Conservation (phyloP, 2,113 vertebrate genomes). For the Pseudorhombus dupliciocellatus region DNA sequence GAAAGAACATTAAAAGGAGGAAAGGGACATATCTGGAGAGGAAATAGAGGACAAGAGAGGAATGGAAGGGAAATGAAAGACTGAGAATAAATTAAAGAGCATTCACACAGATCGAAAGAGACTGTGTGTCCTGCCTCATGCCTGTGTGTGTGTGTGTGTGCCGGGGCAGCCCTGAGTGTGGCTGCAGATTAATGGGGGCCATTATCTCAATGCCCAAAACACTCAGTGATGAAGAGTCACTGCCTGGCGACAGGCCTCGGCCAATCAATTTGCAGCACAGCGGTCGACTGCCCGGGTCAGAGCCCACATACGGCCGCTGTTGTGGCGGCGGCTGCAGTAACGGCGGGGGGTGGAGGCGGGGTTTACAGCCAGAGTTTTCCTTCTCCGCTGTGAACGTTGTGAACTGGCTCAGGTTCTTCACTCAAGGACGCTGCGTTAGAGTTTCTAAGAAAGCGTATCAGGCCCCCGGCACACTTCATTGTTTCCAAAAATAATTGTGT, state of each 20-base stretch:
- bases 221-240: constrained; percentile 80
- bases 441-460: neutral
- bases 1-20: neutral
- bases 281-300: constrained; percentile 73
- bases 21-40: neutral
- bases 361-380: neutral
- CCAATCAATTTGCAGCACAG: constrained; percentile 77
- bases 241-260: constrained; percentile 69
- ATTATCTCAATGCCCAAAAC: constrained; percentile 82
- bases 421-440: neutral
- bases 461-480: neutral
- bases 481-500: constrained; percentile 2
- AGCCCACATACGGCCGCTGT: constrained; percentile 60
- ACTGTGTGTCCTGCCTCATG: constrained; percentile 33
- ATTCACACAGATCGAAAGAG: constrained; percentile 42
- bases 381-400: neutral
- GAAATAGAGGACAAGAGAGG: neutral
- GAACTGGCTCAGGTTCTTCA: neutral
- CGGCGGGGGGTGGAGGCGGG: too few relatives aligned
- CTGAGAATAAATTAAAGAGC: constrained; percentile 42
- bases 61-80: constrained; percentile 13
- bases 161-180: constrained; percentile 60
- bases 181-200: constrained; percentile 78
- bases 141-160: constrained; percentile 36
- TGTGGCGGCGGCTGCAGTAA: neutral